Evolutionary conservation across 2,113 vertebrate species (phyloP).

Genomic region (Pelodiscus sinensis): DNA sequence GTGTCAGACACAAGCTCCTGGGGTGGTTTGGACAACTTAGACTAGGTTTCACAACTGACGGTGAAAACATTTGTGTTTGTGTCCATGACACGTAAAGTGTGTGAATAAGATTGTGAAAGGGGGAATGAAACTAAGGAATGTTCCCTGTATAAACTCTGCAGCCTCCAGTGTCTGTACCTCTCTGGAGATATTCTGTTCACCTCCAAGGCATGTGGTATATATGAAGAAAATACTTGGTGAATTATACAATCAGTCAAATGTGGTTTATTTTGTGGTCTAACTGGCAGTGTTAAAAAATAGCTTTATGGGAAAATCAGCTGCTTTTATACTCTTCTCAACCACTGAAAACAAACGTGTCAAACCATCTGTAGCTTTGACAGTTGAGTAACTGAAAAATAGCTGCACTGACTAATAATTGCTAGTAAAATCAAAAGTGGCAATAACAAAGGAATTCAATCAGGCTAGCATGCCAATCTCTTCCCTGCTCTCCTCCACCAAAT

Average conservation of each 20-base stretch:
- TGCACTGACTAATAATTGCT: neutral
- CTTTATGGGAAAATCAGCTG: neutral
- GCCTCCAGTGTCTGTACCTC: neutral
- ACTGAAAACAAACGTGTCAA: neutral
- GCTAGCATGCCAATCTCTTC: neutral
- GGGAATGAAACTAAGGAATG: neutral
- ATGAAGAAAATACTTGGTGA: neutral
- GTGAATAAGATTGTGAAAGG: neutral
- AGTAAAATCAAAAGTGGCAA: neutral
- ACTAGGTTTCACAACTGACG: neutral
- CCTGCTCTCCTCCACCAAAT: conserved; percentile 1
- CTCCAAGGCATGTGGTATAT: neutral
- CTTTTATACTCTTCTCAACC: neutral
- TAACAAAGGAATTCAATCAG: neutral
- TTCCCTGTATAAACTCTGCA: neutral
- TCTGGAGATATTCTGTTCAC: neutral
- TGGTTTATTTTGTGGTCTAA: neutral
- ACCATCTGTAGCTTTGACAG: neutral
- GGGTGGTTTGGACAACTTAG: neutral
- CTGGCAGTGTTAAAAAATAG: neutral
- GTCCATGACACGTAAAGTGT: neutral
- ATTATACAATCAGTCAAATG: neutral
- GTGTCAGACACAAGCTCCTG: neutral
- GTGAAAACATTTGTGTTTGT: neutral
- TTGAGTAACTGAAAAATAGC: neutral